phyloP scores from a whole-genome alignment of 23 tunicate species.

The Ciona savignyi region DNA sequence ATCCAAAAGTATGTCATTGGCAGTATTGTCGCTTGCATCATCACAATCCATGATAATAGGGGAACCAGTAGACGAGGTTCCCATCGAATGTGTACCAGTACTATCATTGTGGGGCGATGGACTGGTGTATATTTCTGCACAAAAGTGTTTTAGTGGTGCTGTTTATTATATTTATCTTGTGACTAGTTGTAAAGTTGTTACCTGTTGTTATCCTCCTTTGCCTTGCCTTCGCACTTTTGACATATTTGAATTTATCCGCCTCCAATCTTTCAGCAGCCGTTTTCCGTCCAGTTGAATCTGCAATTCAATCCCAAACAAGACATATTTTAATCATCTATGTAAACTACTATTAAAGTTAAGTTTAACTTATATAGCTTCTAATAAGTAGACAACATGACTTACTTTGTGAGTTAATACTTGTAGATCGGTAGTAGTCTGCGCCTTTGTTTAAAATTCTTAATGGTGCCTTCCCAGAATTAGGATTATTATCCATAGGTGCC shows the following conservation, averaged over 20 bases:
- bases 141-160: too few relatives aligned
- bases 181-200: too few relatives aligned
- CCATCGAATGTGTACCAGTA: constrained; percentile 79
- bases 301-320: neutral
- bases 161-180: too few relatives aligned
- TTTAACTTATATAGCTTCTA: too few relatives aligned
- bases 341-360: too few relatives aligned
- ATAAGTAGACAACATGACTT: constrained; percentile 9
- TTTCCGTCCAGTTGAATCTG: constrained; percentile 47
- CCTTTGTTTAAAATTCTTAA: constrained; percentile 54
- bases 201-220: constrained; percentile 43
- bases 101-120: constrained; percentile 45
- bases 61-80: constrained; percentile 71
- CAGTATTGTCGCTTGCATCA: constrained; percentile 33
- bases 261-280: constrained; percentile 89
- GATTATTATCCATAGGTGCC: neutral
- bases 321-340: too few relatives aligned
- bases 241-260: constrained; percentile 86
- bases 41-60: constrained; percentile 59
- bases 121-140: neutral
- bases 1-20: constrained; percentile 8
- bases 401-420: constrained; percentile 32
- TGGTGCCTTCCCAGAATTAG: constrained; percentile 19
- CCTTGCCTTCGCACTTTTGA: constrained; percentile 82
- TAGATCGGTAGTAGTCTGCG: constrained; percentile 61